phyloP scores from a whole-genome alignment of 2,797 vertebrate genomes.

The Schizopygopsis pylzovi region DNA sequence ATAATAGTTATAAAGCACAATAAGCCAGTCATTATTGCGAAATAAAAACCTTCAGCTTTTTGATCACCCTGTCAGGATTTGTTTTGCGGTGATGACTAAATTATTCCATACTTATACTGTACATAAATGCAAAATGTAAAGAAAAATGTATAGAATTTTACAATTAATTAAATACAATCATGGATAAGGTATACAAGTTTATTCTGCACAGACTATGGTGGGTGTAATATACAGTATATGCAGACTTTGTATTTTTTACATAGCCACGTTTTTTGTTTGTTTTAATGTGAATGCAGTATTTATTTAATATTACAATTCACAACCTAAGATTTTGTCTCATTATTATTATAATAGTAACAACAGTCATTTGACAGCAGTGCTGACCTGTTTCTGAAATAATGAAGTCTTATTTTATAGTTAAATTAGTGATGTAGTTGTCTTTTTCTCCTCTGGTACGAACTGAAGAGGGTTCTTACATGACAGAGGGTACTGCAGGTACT shows the following conservation, averaged over 20 bases:
- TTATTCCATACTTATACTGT: slow-evolving; percentile 2
- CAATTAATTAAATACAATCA: neutral
- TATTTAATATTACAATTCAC: neutral
- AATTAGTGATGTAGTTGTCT: slow-evolving; percentile 64
- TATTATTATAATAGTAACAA: neutral
- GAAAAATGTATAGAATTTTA: slow-evolving; percentile 1
- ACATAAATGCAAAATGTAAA: slow-evolving; percentile 36
- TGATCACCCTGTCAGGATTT: neutral
- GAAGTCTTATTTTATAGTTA: slow-evolving; percentile 34
- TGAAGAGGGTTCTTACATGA: slow-evolving; percentile 63
- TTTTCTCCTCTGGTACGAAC: slow-evolving; percentile 73
- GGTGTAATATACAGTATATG: neutral
- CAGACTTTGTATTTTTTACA: neutral
- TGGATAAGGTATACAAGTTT: neutral
- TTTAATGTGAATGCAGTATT: neutral
- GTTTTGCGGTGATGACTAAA: neutral
- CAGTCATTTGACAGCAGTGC: slow-evolving; percentile 7
- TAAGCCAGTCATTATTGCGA: neutral
- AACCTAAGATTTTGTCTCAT: neutral
- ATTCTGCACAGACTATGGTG: neutral
- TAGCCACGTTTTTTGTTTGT: neutral
- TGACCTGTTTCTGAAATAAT: slow-evolving; percentile 20
- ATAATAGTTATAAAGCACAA: neutral
- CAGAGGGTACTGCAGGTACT: slow-evolving; percentile 65
- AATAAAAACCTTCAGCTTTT: neutral